A percentile compares a stretch with the other conserved stretches of the same genome.
Conservation (phyloP, 2,113 vertebrate genomes). For the Pachycephala philippinensis region DNA sequence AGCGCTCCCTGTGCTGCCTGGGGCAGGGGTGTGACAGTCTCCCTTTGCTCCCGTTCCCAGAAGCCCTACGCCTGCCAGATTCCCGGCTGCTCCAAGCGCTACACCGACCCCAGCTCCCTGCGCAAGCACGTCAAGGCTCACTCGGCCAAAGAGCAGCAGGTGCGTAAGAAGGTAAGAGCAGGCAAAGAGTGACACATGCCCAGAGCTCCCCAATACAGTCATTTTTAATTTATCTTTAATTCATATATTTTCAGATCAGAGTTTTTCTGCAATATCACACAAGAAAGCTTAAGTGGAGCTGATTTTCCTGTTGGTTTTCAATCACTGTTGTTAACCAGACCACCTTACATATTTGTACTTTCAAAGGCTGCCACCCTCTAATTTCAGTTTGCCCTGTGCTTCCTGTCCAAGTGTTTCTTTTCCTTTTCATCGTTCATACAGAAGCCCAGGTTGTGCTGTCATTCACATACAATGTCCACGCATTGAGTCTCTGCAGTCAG, state of each 20-base stretch:
- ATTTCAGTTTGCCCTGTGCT: not conserved
- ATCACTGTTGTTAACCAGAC: not conserved
- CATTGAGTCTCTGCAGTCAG: not conserved
- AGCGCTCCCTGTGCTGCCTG: not conserved
- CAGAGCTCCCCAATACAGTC: not conserved
- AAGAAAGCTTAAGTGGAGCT: not conserved
- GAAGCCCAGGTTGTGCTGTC: not conserved
- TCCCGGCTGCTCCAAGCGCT: slow-evolving; percentile 95
- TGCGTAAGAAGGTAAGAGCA: slow-evolving; percentile 91
- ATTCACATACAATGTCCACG: not conserved
- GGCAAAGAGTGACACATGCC: not conserved
- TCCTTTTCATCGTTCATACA: not conserved
- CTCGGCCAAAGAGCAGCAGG: slow-evolving; percentile 95
- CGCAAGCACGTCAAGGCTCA: slow-evolving; percentile 98
- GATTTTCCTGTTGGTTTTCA: not conserved
- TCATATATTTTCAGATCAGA: not conserved
- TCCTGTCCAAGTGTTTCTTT: not conserved
- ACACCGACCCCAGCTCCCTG: slow-evolving; percentile 97
- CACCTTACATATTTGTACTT: not conserved
- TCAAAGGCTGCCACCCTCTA: not conserved
- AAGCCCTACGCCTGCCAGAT: slow-evolving; percentile 99
- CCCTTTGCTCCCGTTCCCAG: slow-evolving; percentile 63
- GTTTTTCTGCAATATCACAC: not conserved
- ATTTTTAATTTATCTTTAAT: not conserved
- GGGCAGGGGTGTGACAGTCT: not conserved